Evolutionary conservation across 2,888 invertebrate species (phyloP).

Genomic region (Ennomos fuscantarius): DNA sequence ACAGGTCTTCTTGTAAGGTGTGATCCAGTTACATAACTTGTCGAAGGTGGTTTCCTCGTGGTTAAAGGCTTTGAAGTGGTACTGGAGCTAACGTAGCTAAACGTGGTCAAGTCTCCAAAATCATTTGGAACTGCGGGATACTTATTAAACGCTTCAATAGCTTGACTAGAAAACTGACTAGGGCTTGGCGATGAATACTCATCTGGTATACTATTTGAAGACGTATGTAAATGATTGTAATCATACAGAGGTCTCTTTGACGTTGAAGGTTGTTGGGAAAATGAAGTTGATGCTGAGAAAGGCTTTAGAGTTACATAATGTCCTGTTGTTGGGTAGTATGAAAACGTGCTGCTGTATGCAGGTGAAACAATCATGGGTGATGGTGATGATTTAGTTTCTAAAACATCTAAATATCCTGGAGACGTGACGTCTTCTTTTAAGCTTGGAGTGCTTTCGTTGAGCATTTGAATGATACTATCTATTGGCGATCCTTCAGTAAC

Average conservation of each 20-base stretch:
- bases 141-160: conserved; percentile 74
- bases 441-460: conserved; percentile 82
- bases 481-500: conserved; percentile 75
- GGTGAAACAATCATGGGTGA: conserved; percentile 59
- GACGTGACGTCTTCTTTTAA: conserved; percentile 69
- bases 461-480: conserved; percentile 87
- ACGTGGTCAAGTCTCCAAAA: conserved; percentile 73
- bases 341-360: conserved; percentile 64
- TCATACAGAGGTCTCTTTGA: conserved; percentile 54
- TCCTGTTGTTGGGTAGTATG: conserved; percentile 65
- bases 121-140: conserved; percentile 75
- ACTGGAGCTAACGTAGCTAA: conserved; percentile 69
- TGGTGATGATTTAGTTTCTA: conserved; percentile 76
- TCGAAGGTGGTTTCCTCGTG: conserved; percentile 71
- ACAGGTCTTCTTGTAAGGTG: conserved; percentile 81
- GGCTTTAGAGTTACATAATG: conserved; percentile 78
- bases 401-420: conserved; percentile 55
- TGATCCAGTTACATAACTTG: conserved; percentile 77
- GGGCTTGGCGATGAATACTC: conserved; percentile 69
- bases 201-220: conserved; percentile 62
- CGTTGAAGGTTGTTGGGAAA: conserved; percentile 47
- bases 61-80: conserved; percentile 65
- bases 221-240: conserved; percentile 53
- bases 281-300: conserved; percentile 48
- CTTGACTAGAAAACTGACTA: conserved; percentile 77